Percentiles rank a stretch among this genome's conserved stretches.
Evolutionary conservation across 2,888 invertebrate species (phyloP).

Genomic region (Leptura quadrifasciata): DNA sequence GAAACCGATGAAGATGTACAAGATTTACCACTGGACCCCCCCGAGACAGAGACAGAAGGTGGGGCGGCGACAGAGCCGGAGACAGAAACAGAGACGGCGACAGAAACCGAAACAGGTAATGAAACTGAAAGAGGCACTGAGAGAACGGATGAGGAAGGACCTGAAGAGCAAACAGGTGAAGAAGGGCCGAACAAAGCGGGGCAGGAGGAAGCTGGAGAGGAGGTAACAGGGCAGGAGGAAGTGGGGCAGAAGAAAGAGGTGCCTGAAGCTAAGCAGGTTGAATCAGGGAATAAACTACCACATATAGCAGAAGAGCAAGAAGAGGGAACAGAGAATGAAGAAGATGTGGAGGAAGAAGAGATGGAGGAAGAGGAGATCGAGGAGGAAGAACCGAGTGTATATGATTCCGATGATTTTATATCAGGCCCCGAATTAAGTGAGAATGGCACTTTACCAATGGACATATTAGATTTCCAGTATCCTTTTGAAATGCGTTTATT

Average conservation of each 20-base stretch:
- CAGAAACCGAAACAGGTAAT: conserved; percentile 13
- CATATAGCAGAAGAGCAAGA: conserved; percentile 2
- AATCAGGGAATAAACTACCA: conserved; percentile 20
- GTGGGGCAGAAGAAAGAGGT: neutral
- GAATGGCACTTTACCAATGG: conserved; percentile 76
- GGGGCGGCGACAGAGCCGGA: neutral
- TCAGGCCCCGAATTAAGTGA: conserved; percentile 77
- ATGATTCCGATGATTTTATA: conserved; percentile 75
- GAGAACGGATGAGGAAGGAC: neutral
- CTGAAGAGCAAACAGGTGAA: conserved; percentile 5
- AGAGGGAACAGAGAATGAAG: conserved; percentile 32
- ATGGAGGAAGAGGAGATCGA: conserved; percentile 43
- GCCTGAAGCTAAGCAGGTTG: conserved; percentile 11
- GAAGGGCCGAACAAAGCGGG: neutral
- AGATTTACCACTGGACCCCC: conserved; percentile 27
- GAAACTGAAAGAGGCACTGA: conserved; percentile 3
- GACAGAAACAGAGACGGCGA: neutral
- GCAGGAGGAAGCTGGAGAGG: conserved; percentile 1
- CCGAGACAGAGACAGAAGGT: neutral
- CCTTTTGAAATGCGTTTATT: conserved; percentile 71
- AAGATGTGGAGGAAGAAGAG: conserved; percentile 2
- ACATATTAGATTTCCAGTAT: conserved; percentile 83
- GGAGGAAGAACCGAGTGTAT: conserved; percentile 55
- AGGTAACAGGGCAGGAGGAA: conserved; percentile 4
- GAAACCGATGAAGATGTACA: conserved; percentile 34